Percentiles rank a stretch among this genome's conserved stretches.
Conservation (phyloP, 2,888 invertebrate genomes). For the Apoda limacodes region DNA sequence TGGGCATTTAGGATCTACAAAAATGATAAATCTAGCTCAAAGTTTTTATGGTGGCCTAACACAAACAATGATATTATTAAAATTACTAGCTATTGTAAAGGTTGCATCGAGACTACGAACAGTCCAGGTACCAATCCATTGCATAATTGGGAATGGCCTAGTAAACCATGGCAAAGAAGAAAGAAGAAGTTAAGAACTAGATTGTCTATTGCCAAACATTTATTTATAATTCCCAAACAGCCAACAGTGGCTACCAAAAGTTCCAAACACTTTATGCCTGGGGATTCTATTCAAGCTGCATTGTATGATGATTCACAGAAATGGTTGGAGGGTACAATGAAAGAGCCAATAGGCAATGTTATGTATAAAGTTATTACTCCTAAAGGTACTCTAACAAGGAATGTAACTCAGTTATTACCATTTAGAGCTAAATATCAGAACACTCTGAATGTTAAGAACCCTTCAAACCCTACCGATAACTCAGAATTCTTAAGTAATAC, state of each 20-base stretch:
- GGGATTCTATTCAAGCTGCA: background rate
- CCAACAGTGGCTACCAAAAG: background rate
- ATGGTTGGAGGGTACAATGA: background rate
- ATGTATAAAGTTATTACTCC: background rate
- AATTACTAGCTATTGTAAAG: background rate
- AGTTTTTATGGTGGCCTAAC: slow-evolving; percentile 5
- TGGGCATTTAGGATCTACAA: background rate
- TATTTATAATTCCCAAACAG: too few species aligned
- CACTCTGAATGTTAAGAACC: too few species aligned
- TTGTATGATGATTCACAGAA: background rate
- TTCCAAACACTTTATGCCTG: background rate
- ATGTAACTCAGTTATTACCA: background rate
- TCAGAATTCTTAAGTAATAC: too few species aligned
- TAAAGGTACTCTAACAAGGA: background rate
- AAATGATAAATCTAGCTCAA: background rate
- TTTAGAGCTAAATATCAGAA: too few species aligned
- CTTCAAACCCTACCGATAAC: too few species aligned
- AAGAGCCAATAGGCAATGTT: background rate
- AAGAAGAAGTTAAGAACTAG: too few species aligned
- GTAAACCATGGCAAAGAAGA: slow-evolving; percentile 6
- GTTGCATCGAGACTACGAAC: background rate
- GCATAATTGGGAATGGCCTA: slow-evolving; percentile 7
- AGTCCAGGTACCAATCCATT: background rate
- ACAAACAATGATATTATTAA: background rate
- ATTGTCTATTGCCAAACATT: too few species aligned